phyloP scores from a whole-genome alignment of 2,797 vertebrate species.

The Danio choprae region DNA sequence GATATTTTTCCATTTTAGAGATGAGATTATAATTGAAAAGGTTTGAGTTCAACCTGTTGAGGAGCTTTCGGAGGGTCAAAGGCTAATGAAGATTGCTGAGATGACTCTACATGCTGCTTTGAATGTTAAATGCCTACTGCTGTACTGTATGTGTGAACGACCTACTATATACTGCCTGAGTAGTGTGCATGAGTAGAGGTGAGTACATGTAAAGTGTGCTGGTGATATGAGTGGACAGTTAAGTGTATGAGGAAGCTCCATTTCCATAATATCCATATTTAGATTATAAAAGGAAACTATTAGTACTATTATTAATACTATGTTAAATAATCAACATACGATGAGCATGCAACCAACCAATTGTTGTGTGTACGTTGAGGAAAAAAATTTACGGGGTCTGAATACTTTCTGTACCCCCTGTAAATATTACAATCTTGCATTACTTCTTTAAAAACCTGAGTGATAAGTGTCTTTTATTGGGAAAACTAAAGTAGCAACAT shows the following conservation, averaged over 20 bases:
- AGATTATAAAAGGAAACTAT: background rate
- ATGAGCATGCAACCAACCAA: too few species aligned
- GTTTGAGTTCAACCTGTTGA: conserved; percentile 10
- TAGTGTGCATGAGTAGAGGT: background rate
- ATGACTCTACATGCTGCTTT: conserved; percentile 9
- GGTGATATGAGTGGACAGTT: background rate
- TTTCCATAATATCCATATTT: background rate
- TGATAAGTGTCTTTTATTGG: too few species aligned
- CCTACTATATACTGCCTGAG: background rate
- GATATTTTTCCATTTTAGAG: conserved; percentile 8
- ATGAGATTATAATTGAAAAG: conserved; percentile 17
- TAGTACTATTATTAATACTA: background rate
- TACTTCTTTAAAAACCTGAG: too few species aligned
- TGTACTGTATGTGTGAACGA: background rate
- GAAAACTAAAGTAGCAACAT: too few species aligned
- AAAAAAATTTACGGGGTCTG: too few species aligned
- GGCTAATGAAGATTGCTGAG: conserved; percentile 13
- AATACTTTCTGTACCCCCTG: too few species aligned
- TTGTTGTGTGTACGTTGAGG: too few species aligned
- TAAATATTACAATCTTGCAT: too few species aligned
- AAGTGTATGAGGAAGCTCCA: background rate
- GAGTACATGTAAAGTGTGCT: background rate
- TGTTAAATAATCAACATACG: background rate
- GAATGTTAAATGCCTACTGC: conserved; percentile 24
- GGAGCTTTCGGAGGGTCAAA: conserved; percentile 22